Evolutionary conservation across 2,888 invertebrate genomes (phyloP).

Genomic region (Ariolimax columbianus): DNA sequence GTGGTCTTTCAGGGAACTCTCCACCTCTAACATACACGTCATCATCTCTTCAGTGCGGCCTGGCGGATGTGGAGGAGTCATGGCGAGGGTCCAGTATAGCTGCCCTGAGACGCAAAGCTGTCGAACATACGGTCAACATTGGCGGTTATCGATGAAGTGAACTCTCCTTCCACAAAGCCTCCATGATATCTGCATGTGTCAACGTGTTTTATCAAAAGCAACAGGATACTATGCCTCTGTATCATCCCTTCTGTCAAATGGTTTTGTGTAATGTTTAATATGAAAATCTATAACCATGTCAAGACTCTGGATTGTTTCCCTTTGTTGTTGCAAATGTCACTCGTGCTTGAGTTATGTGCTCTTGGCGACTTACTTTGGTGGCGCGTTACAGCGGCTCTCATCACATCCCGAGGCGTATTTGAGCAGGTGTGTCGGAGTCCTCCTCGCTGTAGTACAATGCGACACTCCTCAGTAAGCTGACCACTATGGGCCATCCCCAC

Average conservation of each 20-base stretch:
- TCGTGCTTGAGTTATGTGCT: no score
- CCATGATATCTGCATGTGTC: background rate
- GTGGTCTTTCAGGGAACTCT: conserved; percentile 63
- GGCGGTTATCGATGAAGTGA: conserved; percentile 65
- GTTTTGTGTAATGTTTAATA: background rate
- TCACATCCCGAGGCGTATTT: no score
- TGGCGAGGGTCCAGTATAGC: conserved; percentile 80
- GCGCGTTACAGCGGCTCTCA: no score
- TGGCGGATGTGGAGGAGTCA: conserved; percentile 76
- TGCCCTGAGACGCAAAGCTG: conserved; percentile 78
- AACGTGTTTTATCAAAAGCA: background rate
- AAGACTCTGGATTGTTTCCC: no score
- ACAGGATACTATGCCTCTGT: background rate
- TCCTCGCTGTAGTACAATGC: no score
- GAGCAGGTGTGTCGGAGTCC: no score
- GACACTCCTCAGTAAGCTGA: no score
- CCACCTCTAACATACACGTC: conserved; percentile 67
- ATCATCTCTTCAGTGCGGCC: conserved; percentile 68
- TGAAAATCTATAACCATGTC: no score
- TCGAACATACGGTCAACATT: conserved; percentile 79
- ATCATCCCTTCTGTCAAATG: background rate
- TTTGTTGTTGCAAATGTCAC: no score
- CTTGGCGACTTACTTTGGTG: no score
- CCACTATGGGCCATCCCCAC: no score
- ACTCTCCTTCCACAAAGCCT: background rate